Conservation (phyloP, 2,797 vertebrate species). For the Syngnathus rostellatus region DNA sequence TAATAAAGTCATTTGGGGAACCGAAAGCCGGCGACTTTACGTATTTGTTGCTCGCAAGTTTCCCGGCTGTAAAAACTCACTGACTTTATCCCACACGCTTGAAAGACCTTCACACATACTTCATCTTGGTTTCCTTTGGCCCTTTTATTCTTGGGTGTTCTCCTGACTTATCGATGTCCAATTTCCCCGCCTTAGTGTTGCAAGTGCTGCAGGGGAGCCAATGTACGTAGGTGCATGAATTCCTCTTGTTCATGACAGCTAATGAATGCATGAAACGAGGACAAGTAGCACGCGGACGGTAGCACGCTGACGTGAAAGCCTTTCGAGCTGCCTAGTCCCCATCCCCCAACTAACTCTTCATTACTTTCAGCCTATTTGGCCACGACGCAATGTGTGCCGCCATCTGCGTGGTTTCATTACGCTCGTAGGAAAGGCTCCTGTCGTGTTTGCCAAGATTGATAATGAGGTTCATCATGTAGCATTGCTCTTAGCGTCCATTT, state of each 20-base stretch:
- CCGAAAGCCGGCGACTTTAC: too few species aligned
- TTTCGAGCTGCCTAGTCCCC: constrained; percentile 22
- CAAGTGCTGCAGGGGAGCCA: neutral
- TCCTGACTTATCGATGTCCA: neutral
- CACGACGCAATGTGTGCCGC: constrained; percentile 48
- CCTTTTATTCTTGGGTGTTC: neutral
- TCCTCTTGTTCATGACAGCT: neutral
- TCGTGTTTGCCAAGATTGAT: constrained; percentile 73
- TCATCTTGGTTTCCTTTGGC: neutral
- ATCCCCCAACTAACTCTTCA: constrained; percentile 34
- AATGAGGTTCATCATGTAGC: constrained; percentile 67
- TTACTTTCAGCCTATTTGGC: constrained; percentile 55
- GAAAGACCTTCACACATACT: too few species aligned
- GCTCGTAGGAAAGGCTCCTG: constrained; percentile 74
- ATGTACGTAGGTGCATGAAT: neutral
- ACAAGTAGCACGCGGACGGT: neutral
- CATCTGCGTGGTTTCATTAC: constrained; percentile 79
- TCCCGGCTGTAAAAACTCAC: too few species aligned
- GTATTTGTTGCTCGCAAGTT: too few species aligned
- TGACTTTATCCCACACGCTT: too few species aligned
- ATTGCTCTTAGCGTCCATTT: constrained; percentile 51
- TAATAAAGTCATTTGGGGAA: too few species aligned
- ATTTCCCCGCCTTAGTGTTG: neutral
- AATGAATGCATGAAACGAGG: neutral
- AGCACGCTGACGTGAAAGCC: neutral